Conservation (phyloP, 2,888 invertebrate species). For the Andricus quercusramuli region DNA sequence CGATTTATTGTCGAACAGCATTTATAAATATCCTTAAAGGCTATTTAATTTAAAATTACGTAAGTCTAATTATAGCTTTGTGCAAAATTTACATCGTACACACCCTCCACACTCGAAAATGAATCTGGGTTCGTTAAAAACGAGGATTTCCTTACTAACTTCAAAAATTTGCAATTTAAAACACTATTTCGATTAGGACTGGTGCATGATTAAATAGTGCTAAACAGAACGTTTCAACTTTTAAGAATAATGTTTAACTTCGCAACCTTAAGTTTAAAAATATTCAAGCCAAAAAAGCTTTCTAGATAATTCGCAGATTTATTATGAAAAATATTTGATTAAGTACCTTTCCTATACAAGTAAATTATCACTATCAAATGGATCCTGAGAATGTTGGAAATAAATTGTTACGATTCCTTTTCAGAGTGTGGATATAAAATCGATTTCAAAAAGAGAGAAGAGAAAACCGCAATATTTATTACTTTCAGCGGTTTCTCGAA, state of each 20-base stretch:
- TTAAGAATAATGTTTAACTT: neutral
- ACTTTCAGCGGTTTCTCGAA: constrained; percentile 30
- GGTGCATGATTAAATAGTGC: constrained; percentile 29
- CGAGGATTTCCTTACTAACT: neutral
- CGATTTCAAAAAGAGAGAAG: constrained; percentile 17
- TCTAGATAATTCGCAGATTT: neutral
- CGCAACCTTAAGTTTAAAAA: neutral
- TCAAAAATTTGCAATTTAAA: neutral
- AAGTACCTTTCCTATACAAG: neutral
- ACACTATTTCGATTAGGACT: neutral
- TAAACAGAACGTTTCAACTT: neutral
- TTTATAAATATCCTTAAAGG: constrained; percentile 65
- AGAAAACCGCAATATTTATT: constrained; percentile 38
- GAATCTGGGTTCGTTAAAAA: neutral
- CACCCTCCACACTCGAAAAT: constrained; percentile 46
- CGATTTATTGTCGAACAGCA: constrained; percentile 78
- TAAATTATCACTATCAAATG: neutral
- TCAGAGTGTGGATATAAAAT: constrained; percentile 31
- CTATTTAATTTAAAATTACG: constrained; percentile 62
- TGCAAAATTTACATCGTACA: constrained; percentile 76
- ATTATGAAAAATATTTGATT: constrained; percentile 14
- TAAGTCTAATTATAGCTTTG: constrained; percentile 72
- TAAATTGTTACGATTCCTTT: constrained; percentile 11
- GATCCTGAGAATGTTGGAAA: neutral
- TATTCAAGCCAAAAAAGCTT: neutral